Conservation (phyloP, 2,797 vertebrate species). For the Fistularia tabacaria region DNA sequence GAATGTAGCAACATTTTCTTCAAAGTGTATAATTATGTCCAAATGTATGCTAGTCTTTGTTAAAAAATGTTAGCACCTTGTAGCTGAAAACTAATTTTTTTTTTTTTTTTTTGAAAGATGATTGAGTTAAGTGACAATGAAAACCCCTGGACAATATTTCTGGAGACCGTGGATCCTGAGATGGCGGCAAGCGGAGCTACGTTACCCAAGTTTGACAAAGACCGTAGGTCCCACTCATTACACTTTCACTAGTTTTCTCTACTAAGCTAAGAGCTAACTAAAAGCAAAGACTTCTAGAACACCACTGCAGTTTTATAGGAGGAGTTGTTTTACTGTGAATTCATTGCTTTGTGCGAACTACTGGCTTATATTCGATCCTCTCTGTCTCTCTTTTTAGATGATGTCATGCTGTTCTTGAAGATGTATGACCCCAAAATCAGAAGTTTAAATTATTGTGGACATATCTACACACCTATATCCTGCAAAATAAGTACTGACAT, state of each 20-base stretch:
- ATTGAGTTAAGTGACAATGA: slow-evolving; percentile 99
- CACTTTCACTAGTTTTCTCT: background rate
- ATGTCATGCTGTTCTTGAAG: slow-evolving; percentile 99
- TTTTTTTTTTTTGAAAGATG: slow-evolving; percentile 79
- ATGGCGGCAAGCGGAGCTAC: slow-evolving; percentile 96
- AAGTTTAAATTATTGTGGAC: slow-evolving; percentile 99
- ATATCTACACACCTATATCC: slow-evolving; percentile 99
- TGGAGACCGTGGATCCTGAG: slow-evolving; percentile 98
- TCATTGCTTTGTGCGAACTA: background rate
- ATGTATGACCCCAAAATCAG: slow-evolving; percentile 99
- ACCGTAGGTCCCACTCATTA: slow-evolving; percentile 82
- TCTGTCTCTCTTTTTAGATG: slow-evolving; percentile 74
- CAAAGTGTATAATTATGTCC: too few species aligned
- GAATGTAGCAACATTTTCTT: too few species aligned
- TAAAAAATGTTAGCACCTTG: background rate
- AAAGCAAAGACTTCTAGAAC: too few species aligned
- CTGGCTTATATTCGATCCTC: background rate
- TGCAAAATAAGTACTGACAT: slow-evolving; percentile 98
- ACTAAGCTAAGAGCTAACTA: too few species aligned
- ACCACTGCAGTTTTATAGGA: too few species aligned
- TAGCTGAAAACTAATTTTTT: background rate
- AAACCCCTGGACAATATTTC: slow-evolving; percentile 99
- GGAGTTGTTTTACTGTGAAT: background rate
- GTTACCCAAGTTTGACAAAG: slow-evolving; percentile 99
- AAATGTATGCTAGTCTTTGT: background rate